Evolutionary conservation across 2,113 vertebrate genomes (phyloP).

Genomic region (Pungitius pungitius): DNA sequence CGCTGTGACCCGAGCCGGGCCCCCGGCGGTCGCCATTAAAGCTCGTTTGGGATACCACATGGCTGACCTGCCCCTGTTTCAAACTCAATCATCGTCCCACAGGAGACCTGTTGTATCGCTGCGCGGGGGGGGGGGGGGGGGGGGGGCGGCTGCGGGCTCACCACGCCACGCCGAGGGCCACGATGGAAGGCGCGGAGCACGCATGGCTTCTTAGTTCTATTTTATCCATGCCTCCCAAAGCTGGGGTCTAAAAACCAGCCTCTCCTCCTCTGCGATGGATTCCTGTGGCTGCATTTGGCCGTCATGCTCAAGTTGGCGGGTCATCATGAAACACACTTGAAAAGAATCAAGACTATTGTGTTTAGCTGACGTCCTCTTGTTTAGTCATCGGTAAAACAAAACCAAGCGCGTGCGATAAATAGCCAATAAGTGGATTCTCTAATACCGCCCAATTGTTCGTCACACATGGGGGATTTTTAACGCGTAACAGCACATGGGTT

Average conservation of each 20-base stretch:
- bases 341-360: constrained; percentile 34
- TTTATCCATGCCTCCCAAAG: constrained; percentile 44
- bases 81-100: constrained; percentile 75
- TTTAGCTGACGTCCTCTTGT: constrained; percentile 39
- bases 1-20: constrained; percentile 59
- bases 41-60: constrained; percentile 63
- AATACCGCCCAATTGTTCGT: constrained; percentile 17
- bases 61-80: constrained; percentile 72
- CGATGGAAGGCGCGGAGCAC: constrained; percentile 45
- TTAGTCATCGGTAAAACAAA: constrained; percentile 59
- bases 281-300: constrained; percentile 65
- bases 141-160: constrained; percentile 26
- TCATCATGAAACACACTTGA: constrained; percentile 56
- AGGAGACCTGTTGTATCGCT: constrained; percentile 49
- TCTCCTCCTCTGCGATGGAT: constrained; percentile 57
- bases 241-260: constrained; percentile 55
- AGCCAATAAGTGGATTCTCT: constrained; percentile 8
- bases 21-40: constrained; percentile 74
- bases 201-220: constrained; percentile 59
- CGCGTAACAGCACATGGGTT: constrained; percentile 36
- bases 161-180: constrained; percentile 51
- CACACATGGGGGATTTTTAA: constrained; percentile 21
- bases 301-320: constrained; percentile 49
- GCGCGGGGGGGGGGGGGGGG: too few species aligned
- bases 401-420: constrained; percentile 47